A percentile compares a stretch with the other conserved stretches of the same genome.
phyloP scores from a whole-genome alignment of 2,797 vertebrate species.

The Cryptoprocta ferox region DNA sequence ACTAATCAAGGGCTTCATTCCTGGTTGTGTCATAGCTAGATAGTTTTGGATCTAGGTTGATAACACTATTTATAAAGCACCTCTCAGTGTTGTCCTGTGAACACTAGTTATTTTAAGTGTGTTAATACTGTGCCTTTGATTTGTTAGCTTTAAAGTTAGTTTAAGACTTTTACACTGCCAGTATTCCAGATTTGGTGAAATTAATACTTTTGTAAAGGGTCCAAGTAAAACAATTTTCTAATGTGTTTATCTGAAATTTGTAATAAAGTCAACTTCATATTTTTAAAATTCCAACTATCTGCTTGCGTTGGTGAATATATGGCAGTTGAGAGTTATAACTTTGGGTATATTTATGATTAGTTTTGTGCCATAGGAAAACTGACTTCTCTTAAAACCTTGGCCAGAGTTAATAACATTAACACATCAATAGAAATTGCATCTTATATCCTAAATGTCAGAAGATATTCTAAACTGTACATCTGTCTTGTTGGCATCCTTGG shows the following conservation, averaged over 20 bases:
- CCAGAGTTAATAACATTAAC: constrained; percentile 55
- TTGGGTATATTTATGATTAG: constrained; percentile 63
- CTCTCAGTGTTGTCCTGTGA: constrained; percentile 72
- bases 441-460: constrained; percentile 57
- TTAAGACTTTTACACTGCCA: constrained; percentile 77
- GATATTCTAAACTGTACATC: constrained; percentile 25
- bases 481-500: constrained; percentile 3
- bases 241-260: constrained; percentile 71
- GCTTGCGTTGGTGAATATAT: constrained; percentile 73
- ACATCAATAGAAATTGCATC: constrained; percentile 12
- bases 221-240: constrained; percentile 79
- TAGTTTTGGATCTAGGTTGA: constrained; percentile 70
- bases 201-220: constrained; percentile 80
- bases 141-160: constrained; percentile 78
- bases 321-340: constrained; percentile 75
- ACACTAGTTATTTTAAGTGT: constrained; percentile 70
- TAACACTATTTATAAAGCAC: constrained; percentile 80
- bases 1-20: constrained; percentile 73
- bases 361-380: constrained; percentile 64
- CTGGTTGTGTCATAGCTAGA: constrained; percentile 77
- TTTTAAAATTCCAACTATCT: constrained; percentile 81
- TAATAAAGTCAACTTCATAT: constrained; percentile 75
- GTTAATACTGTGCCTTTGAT: constrained; percentile 80
- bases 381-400: constrained; percentile 52
- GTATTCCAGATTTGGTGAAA: constrained; percentile 76